These are phyloP conservation scores for Asarcornis scutulata DNA, from an alignment of 2,113 vertebrate genomes.

Conservation along the genomic window DNA sequence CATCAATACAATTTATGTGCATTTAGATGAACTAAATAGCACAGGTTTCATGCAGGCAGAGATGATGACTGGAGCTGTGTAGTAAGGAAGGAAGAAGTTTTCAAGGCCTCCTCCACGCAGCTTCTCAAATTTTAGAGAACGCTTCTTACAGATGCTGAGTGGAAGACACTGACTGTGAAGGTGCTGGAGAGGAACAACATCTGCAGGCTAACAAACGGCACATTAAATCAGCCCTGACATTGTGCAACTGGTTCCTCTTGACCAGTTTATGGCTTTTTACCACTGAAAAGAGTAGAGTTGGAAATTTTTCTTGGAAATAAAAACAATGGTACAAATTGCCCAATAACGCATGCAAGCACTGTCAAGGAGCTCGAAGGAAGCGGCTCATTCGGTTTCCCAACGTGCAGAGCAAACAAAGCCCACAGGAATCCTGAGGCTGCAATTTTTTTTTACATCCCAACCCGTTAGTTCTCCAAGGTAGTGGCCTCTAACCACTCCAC, in stretches of 20 bases:
- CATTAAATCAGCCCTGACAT: rapidly evolving
- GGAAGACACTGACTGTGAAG: not conserved
- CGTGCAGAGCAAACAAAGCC: not conserved
- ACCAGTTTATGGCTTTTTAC: not conserved
- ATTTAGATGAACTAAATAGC: not conserved
- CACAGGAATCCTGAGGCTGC: not conserved
- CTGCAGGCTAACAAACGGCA: not conserved
- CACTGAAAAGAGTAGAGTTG: not conserved
- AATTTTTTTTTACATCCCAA: not conserved
- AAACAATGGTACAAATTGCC: not conserved
- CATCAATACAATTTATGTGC: not conserved
- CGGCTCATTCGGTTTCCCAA: not conserved
- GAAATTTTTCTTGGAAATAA: conserved; percentile 17
- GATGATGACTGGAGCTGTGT: not conserved
- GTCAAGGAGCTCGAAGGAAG: not conserved
- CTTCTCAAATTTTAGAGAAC: not conserved
- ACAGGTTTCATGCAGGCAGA: not conserved
- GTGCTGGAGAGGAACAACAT: not conserved
- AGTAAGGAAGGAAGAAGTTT: not conserved
- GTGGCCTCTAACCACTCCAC: not conserved
- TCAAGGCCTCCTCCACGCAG: not conserved
- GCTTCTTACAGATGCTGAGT: not conserved
- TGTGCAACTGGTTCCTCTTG: not conserved
- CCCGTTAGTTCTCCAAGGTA: not conserved
- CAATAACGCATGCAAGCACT: not conserved